A percentile compares a stretch with the other conserved stretches of the same genome.
These are phyloP conservation scores for Aphelocoma californica DNA, from an alignment of 2,797 vertebrate genomes.

Conservation along the genomic window DNA sequence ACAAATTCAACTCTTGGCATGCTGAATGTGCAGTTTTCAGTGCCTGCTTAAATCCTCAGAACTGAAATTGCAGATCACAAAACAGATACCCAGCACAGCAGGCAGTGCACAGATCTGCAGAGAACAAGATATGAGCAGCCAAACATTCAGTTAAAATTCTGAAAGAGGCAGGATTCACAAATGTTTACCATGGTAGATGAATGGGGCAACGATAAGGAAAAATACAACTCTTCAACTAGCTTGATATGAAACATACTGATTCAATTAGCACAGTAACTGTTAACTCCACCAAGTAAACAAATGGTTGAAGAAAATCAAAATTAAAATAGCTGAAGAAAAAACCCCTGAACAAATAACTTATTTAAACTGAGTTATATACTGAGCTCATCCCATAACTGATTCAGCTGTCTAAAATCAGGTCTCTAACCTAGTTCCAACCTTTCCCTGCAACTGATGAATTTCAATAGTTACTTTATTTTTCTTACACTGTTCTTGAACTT, in stretches of 20 bases:
- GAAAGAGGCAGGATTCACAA: not conserved
- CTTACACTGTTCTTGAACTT: not conserved
- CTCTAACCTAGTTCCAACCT: not conserved
- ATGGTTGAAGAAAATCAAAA: not conserved
- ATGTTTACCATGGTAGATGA: not conserved
- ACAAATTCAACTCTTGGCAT: not conserved
- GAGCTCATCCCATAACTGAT: not conserved
- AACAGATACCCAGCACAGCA: not conserved
- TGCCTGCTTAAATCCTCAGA: not conserved
- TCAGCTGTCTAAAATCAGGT: rapidly evolving
- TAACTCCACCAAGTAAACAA: not conserved
- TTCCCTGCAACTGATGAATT: not conserved
- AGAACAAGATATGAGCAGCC: not conserved
- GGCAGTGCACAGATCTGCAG: not conserved
- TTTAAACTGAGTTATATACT: not conserved
- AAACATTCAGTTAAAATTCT: not conserved
- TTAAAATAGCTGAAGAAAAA: not conserved
- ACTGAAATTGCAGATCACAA: not conserved
- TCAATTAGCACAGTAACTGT: not conserved
- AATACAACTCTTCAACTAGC: not conserved
- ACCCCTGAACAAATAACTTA: not conserved
- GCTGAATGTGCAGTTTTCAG: not conserved
- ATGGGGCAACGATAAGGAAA: not conserved
- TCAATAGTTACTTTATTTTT: not conserved
- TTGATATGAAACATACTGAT: not conserved